These are phyloP conservation scores for Hoplias malabaricus DNA, from an alignment of 2,113 vertebrate genomes.

Conservation along the genomic window DNA sequence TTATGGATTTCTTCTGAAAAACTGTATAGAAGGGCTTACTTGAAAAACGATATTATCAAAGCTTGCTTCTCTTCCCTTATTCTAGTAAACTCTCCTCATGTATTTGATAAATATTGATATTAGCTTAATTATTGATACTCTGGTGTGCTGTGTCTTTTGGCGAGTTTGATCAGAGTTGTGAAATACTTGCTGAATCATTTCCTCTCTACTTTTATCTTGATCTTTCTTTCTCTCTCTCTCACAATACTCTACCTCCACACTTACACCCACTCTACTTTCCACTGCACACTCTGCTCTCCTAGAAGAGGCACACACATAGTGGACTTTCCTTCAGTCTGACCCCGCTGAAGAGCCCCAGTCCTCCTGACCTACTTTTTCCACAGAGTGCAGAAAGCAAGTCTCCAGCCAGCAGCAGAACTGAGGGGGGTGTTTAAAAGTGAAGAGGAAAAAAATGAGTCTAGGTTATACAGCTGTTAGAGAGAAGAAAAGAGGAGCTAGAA, in stretches of 20 bases:
- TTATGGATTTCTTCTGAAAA: constrained; percentile 21
- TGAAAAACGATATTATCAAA: not conserved
- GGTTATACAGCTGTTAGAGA: not conserved
- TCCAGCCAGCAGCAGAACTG: constrained; percentile 3
- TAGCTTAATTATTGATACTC: not conserved
- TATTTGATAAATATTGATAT: constrained; percentile 16
- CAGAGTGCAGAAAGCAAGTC: not conserved
- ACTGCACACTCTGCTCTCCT: constrained; percentile 46
- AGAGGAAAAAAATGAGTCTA: not conserved
- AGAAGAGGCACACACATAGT: constrained; percentile 64
- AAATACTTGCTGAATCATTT: constrained; percentile 11
- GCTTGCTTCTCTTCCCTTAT: not conserved
- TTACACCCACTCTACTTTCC: not conserved
- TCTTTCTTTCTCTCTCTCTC: not conserved
- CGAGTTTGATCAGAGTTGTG: not conserved
- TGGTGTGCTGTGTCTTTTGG: constrained; percentile 13
- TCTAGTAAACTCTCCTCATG: not conserved
- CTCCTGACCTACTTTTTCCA: constrained; percentile 65
- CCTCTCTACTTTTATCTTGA: no score
- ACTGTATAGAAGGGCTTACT: not conserved
- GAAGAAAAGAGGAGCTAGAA: not conserved
- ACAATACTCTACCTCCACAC: constrained; percentile 21
- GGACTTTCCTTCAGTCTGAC: constrained; percentile 53
- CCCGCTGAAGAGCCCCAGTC: constrained; percentile 59
- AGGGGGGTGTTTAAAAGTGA: not conserved